These are phyloP conservation scores for Scomberomorus guttatus DNA, from an alignment of 2,797 vertebrate genomes.

Conservation along the genomic window DNA sequence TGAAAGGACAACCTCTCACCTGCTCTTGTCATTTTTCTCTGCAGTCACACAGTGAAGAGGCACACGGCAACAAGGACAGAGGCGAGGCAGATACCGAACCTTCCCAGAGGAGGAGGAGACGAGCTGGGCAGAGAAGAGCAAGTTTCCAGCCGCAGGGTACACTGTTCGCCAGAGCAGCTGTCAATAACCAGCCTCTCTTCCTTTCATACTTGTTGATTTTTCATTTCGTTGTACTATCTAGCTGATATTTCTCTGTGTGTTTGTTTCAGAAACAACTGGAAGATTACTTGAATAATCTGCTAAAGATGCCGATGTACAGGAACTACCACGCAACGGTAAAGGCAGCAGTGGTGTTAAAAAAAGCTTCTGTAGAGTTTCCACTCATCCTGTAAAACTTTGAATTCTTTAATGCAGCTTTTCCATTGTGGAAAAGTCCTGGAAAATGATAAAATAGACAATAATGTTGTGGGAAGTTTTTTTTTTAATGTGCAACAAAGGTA, in stretches of 20 bases:
- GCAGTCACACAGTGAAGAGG: conserved; percentile 92
- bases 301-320: conserved; percentile 94
- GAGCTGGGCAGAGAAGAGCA: conserved; percentile 91
- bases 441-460: background rate
- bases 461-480: background rate
- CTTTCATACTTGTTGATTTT: background rate
- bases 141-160: conserved; percentile 92
- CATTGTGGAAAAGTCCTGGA: background rate
- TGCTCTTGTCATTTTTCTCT: background rate
- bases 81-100: conserved; percentile 88
- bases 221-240: rapidly evolving
- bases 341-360: too few relatives aligned
- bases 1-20: background rate
- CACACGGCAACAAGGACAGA: conserved; percentile 85
- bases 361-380: background rate
- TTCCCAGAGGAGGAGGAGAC: conserved; percentile 90
- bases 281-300: conserved; percentile 95
- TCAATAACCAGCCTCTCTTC: too few relatives aligned
- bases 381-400: background rate
- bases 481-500: background rate
- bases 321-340: conserved; percentile 95
- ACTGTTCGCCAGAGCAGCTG: background rate
- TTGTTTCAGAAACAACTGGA: conserved; percentile 93
- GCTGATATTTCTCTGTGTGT: background rate
- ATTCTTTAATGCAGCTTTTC: too few relatives aligned